Conservation (phyloP, 2,113 vertebrate species). For the Mystacornis crossleyi region DNA sequence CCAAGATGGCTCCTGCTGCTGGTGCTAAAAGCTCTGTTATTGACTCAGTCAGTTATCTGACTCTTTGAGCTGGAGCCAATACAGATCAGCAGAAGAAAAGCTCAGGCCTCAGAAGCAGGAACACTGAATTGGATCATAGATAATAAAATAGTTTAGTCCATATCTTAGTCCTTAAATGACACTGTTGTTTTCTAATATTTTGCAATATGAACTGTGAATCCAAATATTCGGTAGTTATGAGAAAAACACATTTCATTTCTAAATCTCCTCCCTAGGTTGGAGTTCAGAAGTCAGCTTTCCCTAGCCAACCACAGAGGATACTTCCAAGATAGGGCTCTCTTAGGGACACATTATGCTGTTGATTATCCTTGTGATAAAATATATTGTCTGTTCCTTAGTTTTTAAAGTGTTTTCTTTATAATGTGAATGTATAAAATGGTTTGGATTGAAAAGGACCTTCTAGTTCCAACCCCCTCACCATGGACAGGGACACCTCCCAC, state of each 20-base stretch:
- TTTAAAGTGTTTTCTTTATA: not conserved
- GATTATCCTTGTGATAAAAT: not conserved
- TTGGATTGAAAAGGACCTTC: not conserved
- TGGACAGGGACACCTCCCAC: not conserved
- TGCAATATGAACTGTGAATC: not conserved
- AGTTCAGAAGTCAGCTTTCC: not conserved
- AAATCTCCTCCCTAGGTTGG: not conserved
- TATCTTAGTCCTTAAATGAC: not conserved
- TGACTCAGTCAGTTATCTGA: not conserved
- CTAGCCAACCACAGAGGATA: not conserved
- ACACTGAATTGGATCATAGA: not conserved
- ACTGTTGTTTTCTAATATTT: not conserved
- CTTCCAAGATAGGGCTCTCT: not conserved
- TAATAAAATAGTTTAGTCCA: not conserved
- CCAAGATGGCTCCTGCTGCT: constrained; percentile 17
- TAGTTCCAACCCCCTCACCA: not conserved
- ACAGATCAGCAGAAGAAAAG: not conserved
- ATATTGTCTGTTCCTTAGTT: not conserved
- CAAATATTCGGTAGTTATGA: not conserved
- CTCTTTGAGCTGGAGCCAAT: not conserved
- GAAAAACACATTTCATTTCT: not conserved
- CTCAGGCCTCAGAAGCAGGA: not conserved
- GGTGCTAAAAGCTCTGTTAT: constrained; percentile 14
- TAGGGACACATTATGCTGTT: not conserved
- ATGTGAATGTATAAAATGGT: not conserved